Evolutionary conservation across 2,113 vertebrate genomes (phyloP), one percentile per base, ranked within the genome.

Genomic region (Aspiorhynchus laticeps): DNA sequence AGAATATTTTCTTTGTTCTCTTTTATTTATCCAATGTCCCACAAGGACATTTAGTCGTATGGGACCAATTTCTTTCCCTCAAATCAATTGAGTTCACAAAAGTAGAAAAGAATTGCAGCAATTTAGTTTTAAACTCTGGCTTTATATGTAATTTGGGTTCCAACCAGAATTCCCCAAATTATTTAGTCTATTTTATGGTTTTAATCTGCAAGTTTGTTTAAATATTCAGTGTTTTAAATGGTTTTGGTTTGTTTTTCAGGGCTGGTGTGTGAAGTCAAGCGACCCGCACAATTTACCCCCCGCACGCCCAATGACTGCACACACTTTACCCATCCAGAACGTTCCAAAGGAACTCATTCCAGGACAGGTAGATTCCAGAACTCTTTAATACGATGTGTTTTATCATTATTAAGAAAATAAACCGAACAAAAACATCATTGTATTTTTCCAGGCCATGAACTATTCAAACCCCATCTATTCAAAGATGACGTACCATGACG

Each of bases 391-490:
- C 0, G 21, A 61, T 1, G 24, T 1, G 3, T 74, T 74, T 73
- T 41, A 74, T 1, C 15, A 17, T 15, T 21, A 8, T 28, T 10
- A 17, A 14, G 11, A n/a, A 11, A 41, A 24, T 80, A 38, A 80
- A 36, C 19, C 78, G 17, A 9, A 38, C 78, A 41, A n/a, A 63
- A 24, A 26, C 9, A 14, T 15, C 46, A n/a, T 36, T 36, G 56
- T 85, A 9, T 75, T 21, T 81, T 43, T 80, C 19, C 51, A 89
- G 89, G 85, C 82, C 74, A 95, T 95, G 86, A 97, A 96, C 93
- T 97, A 96, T 86, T 94, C 97, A 89, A 96, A 96, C 93, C 95
- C 96, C 15, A 95, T 97, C 85, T 97, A 97, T 86, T 94, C 96
- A 90, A 97, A 97, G 90, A 93, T 96, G 87, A 61, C 56, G 9